phyloP scores from a whole-genome alignment of 2,797 vertebrate genomes.

The Eulemur mongoz region DNA sequence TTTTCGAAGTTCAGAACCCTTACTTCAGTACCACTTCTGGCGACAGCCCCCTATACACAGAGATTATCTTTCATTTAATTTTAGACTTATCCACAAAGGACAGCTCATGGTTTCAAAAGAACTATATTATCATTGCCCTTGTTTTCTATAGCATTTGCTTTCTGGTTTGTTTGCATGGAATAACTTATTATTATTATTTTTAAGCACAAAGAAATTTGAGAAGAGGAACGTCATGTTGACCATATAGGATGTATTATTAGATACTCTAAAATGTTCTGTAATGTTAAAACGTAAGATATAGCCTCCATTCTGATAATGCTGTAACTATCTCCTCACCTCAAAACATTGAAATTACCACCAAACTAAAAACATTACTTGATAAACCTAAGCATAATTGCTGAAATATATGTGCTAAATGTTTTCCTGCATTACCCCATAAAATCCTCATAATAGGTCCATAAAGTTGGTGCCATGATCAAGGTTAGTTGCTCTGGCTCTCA shows the following conservation, averaged over 20 bases:
- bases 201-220: constrained; percentile 44
- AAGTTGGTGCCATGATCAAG: neutral
- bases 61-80: neutral
- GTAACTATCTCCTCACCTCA: neutral
- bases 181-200: constrained; percentile 19
- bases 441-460: neutral
- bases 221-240: neutral
- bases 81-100: neutral
- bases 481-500: neutral
- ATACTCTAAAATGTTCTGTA: constrained; percentile 1
- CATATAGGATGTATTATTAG: constrained; percentile 18
- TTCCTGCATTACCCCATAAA: constrained; percentile 7
- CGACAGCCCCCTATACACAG: neutral
- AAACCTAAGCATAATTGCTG: neutral
- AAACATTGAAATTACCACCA: constrained; percentile 14
- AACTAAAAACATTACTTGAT: constrained; percentile 14
- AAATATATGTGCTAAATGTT: constrained; percentile 6
- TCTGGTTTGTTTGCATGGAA: neutral
- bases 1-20: neutral
- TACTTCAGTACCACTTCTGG: neutral
- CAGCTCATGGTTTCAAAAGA: neutral
- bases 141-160: neutral
- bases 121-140: neutral
- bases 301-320: neutral
- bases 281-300: neutral